These are phyloP conservation scores for Leptinotarsa haldemani DNA, from an alignment of 2,888 invertebrate species.

Conservation along the genomic window DNA sequence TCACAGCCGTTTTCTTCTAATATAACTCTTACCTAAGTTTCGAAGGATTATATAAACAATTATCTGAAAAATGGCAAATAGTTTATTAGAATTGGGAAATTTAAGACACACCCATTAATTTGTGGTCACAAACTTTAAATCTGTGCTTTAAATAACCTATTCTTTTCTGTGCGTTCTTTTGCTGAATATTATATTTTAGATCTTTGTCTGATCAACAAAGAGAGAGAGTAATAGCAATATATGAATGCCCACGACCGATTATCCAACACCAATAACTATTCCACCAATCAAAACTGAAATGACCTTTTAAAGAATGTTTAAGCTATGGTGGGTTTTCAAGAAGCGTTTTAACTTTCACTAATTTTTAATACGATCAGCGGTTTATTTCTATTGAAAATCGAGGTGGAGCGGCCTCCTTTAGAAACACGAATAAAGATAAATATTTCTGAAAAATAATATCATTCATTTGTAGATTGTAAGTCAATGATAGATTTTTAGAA, in stretches of 20 bases:
- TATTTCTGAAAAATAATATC: too few species aligned
- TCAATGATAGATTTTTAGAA: too few species aligned
- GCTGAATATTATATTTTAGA: conserved; percentile 20
- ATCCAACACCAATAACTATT: not conserved
- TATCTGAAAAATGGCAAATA: conserved; percentile 12
- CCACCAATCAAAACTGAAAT: conserved; percentile 48
- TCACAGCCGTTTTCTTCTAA: not conserved
- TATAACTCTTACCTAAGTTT: conserved; percentile 19
- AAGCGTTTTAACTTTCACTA: not conserved
- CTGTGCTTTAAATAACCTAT: not conserved
- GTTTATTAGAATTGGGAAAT: conserved; percentile 31
- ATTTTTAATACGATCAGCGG: too few species aligned
- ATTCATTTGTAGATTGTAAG: too few species aligned
- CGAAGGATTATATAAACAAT: conserved; percentile 21
- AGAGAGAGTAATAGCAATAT: conserved; percentile 26
- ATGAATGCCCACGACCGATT: not conserved
- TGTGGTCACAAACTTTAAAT: conserved; percentile 32
- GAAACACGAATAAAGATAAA: too few species aligned
- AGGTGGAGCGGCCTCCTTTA: too few species aligned
- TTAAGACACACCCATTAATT: conserved; percentile 50
- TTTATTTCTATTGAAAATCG: too few species aligned
- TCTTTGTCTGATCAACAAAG: conserved; percentile 12
- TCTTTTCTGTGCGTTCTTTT: not conserved
- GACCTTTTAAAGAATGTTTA: conserved; percentile 48
- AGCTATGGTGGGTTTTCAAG: not conserved